Conservation (phyloP, 1,140 invertebrate genomes). For the Ips typographus region DNA sequence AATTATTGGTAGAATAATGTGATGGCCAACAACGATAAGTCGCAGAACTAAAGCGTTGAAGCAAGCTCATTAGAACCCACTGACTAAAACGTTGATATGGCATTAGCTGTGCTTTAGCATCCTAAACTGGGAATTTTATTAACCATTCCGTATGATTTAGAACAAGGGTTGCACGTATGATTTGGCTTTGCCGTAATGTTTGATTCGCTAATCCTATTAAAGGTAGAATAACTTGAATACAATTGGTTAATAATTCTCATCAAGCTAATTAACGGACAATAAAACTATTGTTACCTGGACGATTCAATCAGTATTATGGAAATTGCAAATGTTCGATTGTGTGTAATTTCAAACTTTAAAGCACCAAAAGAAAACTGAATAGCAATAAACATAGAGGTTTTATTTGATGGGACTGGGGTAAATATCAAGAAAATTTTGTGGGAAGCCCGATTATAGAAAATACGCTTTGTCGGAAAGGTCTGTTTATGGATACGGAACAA, state of each 20-base stretch:
- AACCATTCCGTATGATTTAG: conserved; percentile 25
- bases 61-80: conserved; percentile 24
- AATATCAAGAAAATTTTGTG: conserved; percentile 4
- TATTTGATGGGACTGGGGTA: not conserved
- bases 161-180: conserved; percentile 6
- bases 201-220: no score
- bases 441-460: conserved; percentile 10
- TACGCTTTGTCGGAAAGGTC: conserved; percentile 6
- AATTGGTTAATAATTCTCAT: no score
- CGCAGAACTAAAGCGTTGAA: conserved; percentile 19
- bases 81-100: conserved; percentile 22
- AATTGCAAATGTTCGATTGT: no score
- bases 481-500: conserved; percentile 11
- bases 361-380: not conserved
- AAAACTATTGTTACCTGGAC: no score
- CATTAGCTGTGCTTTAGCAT: conserved; percentile 24
- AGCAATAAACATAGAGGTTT: not conserved
- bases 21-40: conserved; percentile 13
- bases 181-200: conserved; percentile 16
- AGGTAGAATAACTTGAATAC: no score
- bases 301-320: no score
- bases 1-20: no score
- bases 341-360: no score
- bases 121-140: conserved; percentile 29
- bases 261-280: no score